Base-by-base conservation (phyloP, 2,888 invertebrate genomes). In the Augochlorella aurata region DNA sequence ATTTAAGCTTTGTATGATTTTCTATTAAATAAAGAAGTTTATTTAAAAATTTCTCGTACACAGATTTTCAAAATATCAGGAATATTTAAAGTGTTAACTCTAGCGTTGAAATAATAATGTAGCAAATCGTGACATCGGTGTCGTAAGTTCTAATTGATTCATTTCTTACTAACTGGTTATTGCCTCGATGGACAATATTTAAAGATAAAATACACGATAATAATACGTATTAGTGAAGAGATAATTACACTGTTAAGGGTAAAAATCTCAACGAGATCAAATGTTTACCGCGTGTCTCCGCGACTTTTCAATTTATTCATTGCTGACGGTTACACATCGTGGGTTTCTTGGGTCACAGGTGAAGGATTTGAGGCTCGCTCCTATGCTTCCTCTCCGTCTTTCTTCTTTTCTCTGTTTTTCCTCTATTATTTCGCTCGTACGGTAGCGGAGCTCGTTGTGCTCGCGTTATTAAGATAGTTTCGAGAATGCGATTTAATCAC, bases 321-420 rank as follows among this genome's bases (percentile, higher is more conserved):
- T 70, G 82, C 86, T 85, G 89, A 79, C 77, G 82, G 85, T 81
- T 86, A 87, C 87, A 81, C 85, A 81, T 84, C 85, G 87, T 88
- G 90, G 84, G 82, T 79, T 84, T 74, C 86, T 84, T 82, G 89
- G 91, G 91, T 91, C 92, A 92, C 90, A 92, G 91, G 90, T 90
- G 91, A 92, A 91, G 86, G 91, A 92, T 90, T 92, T 87, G 88
- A 88, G 86, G 88, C 78, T 71, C 78, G 77, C 82, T 85, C 77
- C 83, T 75, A 67, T 74, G 68, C 38, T 45, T 58, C 47, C 38
- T 54, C 61, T 29, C 45, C 66, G 49, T 69, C 58, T 61, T 47
- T 44, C 24, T 38, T 44, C 44, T 21, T 52, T n/a, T 21, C 52
- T 24, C 45, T 63, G n/a, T n/a, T 63, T 38, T 73, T 24, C 47